Base-by-base conservation (phyloP, 1,140 invertebrate species). In the Hermatobates lingyangjiaoensis region DNA sequence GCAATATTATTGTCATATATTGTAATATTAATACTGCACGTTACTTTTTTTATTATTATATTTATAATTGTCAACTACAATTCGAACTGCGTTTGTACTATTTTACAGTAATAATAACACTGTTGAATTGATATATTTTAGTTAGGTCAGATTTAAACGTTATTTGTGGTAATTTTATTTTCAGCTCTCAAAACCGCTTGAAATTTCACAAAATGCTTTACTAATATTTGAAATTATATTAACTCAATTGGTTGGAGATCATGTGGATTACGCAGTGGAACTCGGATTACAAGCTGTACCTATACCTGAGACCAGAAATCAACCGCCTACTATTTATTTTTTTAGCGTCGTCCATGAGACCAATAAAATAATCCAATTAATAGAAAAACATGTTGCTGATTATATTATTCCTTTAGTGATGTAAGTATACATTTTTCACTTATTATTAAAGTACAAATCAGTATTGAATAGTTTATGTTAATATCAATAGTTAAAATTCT, bases 221-320 rank as follows among this genome's bases (percentile, higher is more conserved):
- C 79, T 82, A 56, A 77, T 98, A 21, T 77, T 94, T 57, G 90
- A 96, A 55, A 78, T 89, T 26, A 63, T 97, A 20, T 70, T 94
- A 4, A 82, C 90, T 56, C 83, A 84, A 63, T 66, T 98, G 1
- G 76, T 95, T 52, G 77, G 79, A 15, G 91, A 98, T 61, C 91
- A 97, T 64, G 83, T 98, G 1, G 90, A 96, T 65, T 98, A 98
- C 70, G 93, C 92, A 0, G 60, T 98, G 10, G 94, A 98, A 66
- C 63, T 98, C 20, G 93, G 87, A 0, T 67, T 98, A 40, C 87
- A 94, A 61, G 79, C 78, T 45, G 83, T 98, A 54, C 91, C 94
- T 0, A 79, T 92, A 26, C 81, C 88, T 1, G 93, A 98, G 66
- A 85, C 81, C 51, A 77, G 79, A 58, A 69, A 64, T 52, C 74